Evolutionary conservation across 2,888 invertebrate species (phyloP).

Genomic region (Fragum whitleyi): DNA sequence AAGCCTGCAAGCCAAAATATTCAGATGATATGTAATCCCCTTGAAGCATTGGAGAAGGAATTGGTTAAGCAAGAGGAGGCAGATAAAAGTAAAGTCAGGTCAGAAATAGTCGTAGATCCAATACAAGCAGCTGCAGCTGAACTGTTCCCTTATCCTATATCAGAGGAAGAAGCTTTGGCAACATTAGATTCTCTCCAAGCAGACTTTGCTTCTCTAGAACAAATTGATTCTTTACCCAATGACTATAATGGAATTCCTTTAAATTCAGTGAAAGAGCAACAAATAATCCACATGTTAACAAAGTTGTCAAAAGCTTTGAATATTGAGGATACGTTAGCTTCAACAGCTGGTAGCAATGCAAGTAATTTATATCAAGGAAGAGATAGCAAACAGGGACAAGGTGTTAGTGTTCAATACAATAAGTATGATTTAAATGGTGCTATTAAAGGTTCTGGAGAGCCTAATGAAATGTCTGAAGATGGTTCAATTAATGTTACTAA

Average conservation of each 20-base stretch:
- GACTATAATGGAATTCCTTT: constrained; percentile 79
- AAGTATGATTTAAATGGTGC: constrained; percentile 52
- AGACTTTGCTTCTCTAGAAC: constrained; percentile 78
- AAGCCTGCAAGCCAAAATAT: neutral
- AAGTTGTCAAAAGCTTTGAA: constrained; percentile 77
- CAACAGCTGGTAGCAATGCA: constrained; percentile 68
- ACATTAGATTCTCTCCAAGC: constrained; percentile 75
- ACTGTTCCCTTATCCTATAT: constrained; percentile 60
- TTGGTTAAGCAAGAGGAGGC: constrained; percentile 46
- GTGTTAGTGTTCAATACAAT: constrained; percentile 25
- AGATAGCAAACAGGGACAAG: constrained; percentile 14
- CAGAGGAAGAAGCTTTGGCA: constrained; percentile 66
- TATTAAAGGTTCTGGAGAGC: constrained; percentile 16
- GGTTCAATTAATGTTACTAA: constrained; percentile 39
- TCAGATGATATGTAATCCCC: constrained; percentile 49
- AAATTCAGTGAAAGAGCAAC: constrained; percentile 77
- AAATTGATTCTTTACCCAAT: constrained; percentile 73
- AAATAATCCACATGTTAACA: constrained; percentile 77
- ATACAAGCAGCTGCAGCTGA: constrained; percentile 64
- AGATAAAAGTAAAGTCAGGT: constrained; percentile 35
- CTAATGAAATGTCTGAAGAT: constrained; percentile 39
- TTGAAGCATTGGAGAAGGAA: constrained; percentile 59
- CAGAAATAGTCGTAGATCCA: constrained; percentile 44
- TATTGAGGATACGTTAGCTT: constrained; percentile 75
- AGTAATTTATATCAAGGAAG: constrained; percentile 41